These are phyloP conservation scores for Varanus salvator DNA, from an alignment of 2,113 vertebrate species.

Conservation along the genomic window DNA sequence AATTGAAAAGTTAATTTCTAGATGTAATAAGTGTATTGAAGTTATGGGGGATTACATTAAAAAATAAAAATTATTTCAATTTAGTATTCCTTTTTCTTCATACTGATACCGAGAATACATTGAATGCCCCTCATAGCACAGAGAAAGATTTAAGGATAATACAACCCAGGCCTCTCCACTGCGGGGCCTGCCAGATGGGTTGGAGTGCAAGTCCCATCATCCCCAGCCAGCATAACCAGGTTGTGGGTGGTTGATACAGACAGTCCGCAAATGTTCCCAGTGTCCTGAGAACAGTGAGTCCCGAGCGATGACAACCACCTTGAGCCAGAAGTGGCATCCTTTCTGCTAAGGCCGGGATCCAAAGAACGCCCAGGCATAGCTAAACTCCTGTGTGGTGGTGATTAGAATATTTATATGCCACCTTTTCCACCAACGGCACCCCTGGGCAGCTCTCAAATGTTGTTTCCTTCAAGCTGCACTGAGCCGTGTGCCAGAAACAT, in stretches of 20 bases:
- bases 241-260: too few species aligned
- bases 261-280: background rate
- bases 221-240: too few species aligned
- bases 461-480: background rate
- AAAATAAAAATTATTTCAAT: too few species aligned
- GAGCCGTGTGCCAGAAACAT: background rate
- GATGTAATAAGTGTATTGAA: too few species aligned
- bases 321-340: background rate
- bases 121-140: background rate
- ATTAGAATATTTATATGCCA: too few species aligned
- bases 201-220: background rate
- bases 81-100: too few species aligned
- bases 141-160: background rate
- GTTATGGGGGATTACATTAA: too few species aligned
- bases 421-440: too few species aligned
- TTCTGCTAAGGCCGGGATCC: background rate
- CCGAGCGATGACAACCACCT: background rate
- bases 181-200: too few species aligned
- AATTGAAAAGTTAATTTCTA: too few species aligned
- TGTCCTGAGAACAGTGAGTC: background rate
- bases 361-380: background rate
- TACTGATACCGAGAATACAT: too few species aligned
- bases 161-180: too few species aligned
- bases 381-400: background rate
- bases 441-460: background rate